phyloP scores from a whole-genome alignment of 2,888 invertebrate genomes.

The Cryptocephalus primarius region DNA sequence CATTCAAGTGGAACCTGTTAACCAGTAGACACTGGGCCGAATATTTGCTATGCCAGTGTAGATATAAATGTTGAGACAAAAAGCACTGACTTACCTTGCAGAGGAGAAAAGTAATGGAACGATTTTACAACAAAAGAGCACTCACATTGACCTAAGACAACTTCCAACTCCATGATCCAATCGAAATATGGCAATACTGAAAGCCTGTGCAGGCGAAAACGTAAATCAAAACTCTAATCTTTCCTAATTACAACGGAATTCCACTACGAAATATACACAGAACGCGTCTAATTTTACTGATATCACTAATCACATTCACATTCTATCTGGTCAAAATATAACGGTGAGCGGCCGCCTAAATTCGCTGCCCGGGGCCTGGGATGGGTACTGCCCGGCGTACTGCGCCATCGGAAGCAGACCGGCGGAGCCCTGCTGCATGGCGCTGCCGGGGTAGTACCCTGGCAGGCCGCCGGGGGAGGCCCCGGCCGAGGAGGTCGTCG shows the following conservation, averaged over 20 bases:
- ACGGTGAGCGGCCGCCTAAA: slow-evolving; percentile 66
- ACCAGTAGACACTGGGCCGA: too few relatives aligned
- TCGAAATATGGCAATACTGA: slow-evolving; percentile 4
- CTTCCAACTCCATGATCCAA: not conserved
- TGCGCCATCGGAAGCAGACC: slow-evolving; percentile 56
- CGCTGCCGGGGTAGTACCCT: slow-evolving; percentile 46
- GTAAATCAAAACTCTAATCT: slow-evolving; percentile 1
- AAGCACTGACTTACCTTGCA: too few relatives aligned
- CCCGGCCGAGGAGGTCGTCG: slow-evolving; percentile 53
- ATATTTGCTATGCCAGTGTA: too few relatives aligned
- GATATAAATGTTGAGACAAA: too few relatives aligned
- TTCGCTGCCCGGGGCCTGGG: slow-evolving; percentile 51
- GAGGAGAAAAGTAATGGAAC: too few relatives aligned
- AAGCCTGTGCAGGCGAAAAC: not conserved
- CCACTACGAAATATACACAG: not conserved
- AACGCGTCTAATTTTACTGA: slow-evolving; percentile 9
- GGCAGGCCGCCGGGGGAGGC: slow-evolving; percentile 47
- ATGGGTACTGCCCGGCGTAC: slow-evolving; percentile 45
- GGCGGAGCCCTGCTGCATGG: slow-evolving; percentile 36
- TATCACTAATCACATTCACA: slow-evolving; percentile 25
- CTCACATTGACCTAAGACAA: too few relatives aligned
- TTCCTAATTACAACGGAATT: too few relatives aligned
- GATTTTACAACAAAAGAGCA: not conserved
- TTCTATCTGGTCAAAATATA: slow-evolving; percentile 68
- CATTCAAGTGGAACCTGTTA: too few relatives aligned